Evolutionary conservation across 1,140 invertebrate genomes (phyloP).

Genomic region (Hylaeus anthracinus): DNA sequence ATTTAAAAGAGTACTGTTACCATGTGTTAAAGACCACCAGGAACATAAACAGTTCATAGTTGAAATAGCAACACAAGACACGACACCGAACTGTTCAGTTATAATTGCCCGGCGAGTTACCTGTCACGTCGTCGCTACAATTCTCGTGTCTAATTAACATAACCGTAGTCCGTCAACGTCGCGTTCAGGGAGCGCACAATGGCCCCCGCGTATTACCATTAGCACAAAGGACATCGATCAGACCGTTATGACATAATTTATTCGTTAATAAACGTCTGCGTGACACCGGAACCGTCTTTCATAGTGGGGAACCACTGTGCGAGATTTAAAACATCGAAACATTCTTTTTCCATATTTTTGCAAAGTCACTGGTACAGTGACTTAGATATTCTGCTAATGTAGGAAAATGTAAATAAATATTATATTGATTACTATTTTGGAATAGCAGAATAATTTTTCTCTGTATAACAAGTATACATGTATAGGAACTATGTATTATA

Average conservation of each 20-base stretch:
- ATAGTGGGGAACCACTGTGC: background rate
- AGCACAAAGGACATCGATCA: conserved; percentile 27
- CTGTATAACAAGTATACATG: no score
- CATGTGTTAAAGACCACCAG: background rate
- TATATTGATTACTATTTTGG: no score
- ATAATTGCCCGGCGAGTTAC: conserved; percentile 14
- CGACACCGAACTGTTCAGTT: conserved; percentile 11
- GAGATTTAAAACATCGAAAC: background rate
- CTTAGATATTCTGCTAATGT: no score
- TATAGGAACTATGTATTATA: no score
- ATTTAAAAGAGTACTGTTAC: no score
- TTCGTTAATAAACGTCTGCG: conserved; percentile 39
- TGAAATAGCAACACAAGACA: background rate
- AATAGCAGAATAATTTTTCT: no score
- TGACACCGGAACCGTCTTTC: background rate
- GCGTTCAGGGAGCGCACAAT: conserved; percentile 1
- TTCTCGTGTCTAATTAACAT: conserved; percentile 39
- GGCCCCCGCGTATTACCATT: background rate
- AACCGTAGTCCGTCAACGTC: background rate
- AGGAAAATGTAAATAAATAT: no score
- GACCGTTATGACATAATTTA: conserved; percentile 61
- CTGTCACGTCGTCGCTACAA: conserved; percentile 1
- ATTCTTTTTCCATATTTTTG: no score
- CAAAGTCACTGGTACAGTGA: no score
- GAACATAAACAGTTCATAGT: background rate